phyloP scores from a whole-genome alignment of 1,140 invertebrate species.

The Tetragnatha versicolor region DNA sequence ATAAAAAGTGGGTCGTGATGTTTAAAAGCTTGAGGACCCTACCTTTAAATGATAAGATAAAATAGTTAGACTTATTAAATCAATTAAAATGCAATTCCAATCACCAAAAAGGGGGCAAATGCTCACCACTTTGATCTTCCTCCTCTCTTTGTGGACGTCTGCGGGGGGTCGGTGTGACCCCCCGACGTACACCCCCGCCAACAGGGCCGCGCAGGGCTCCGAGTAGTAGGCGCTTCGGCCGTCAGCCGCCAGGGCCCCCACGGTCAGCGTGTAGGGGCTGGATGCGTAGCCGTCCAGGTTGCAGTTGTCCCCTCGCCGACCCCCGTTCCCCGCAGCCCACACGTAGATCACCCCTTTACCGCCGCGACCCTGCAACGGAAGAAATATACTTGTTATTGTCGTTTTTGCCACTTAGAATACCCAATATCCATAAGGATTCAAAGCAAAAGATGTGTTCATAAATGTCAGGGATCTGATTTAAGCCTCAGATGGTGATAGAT shows the following conservation, averaged over 20 bases:
- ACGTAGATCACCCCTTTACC: slow-evolving; percentile 65
- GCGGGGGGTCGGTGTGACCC: slow-evolving; percentile 57
- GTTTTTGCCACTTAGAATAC: too few relatives aligned
- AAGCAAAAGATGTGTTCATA: too few relatives aligned
- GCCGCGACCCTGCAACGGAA: slow-evolving; percentile 63
- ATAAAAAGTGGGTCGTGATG: too few relatives aligned
- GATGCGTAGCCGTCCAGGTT: slow-evolving; percentile 66
- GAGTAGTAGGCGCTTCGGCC: slow-evolving; percentile 64
- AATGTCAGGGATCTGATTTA: too few relatives aligned
- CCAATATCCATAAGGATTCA: too few relatives aligned
- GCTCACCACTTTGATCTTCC: slow-evolving; percentile 62
- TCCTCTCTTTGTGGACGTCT: slow-evolving; percentile 21
- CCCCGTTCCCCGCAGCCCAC: slow-evolving; percentile 68
- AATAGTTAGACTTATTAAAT: too few relatives aligned
- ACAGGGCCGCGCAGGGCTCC: slow-evolving; percentile 64
- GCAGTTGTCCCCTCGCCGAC: slow-evolving; percentile 64
- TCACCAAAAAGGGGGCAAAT: neutral
- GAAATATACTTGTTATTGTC: too few relatives aligned
- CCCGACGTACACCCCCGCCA: slow-evolving; percentile 65
- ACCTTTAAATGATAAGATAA: too few relatives aligned
- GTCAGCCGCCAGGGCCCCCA: slow-evolving; percentile 63
- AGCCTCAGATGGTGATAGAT: too few relatives aligned
- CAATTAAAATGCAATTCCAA: too few relatives aligned
- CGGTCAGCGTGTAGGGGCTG: slow-evolving; percentile 63
- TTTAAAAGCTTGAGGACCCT: too few relatives aligned